phyloP scores from a whole-genome alignment of 2,888 invertebrate species.

The Prostheceraeus crozeri region DNA sequence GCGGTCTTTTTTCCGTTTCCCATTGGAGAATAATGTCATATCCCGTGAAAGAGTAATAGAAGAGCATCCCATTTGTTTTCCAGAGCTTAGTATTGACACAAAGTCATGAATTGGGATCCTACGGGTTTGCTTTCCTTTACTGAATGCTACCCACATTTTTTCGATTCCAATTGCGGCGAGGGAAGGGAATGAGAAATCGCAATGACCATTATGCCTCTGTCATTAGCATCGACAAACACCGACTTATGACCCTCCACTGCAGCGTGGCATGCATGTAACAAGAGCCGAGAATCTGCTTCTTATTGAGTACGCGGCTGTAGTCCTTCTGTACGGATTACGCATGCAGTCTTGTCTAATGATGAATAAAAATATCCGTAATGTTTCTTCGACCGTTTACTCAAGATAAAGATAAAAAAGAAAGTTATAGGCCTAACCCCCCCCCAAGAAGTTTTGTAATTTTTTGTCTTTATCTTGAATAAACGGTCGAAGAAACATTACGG shows the following conservation, averaged over 20 bases:
- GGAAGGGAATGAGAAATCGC: conserved; percentile 29
- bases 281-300: too few species aligned
- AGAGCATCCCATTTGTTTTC: conserved; percentile 38
- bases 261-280: conserved; percentile 38
- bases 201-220: conserved; percentile 36
- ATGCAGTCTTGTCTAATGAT: too few species aligned
- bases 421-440: too few species aligned
- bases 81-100: conserved; percentile 36
- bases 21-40: conserved; percentile 42
- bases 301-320: too few species aligned
- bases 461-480: too few species aligned
- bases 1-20: conserved; percentile 42
- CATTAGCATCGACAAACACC: conserved; percentile 34
- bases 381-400: too few species aligned
- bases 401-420: too few species aligned
- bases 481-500: too few species aligned
- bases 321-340: too few species aligned
- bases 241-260: conserved; percentile 32
- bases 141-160: conserved; percentile 42
- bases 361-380: too few species aligned
- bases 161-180: conserved; percentile 34
- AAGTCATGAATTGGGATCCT: conserved; percentile 43
- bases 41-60: conserved; percentile 44
- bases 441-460: too few species aligned
- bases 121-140: conserved; percentile 35